These are phyloP conservation scores for Rhincodon typus DNA, from an alignment of 2,797 vertebrate species.

Conservation along the genomic window DNA sequence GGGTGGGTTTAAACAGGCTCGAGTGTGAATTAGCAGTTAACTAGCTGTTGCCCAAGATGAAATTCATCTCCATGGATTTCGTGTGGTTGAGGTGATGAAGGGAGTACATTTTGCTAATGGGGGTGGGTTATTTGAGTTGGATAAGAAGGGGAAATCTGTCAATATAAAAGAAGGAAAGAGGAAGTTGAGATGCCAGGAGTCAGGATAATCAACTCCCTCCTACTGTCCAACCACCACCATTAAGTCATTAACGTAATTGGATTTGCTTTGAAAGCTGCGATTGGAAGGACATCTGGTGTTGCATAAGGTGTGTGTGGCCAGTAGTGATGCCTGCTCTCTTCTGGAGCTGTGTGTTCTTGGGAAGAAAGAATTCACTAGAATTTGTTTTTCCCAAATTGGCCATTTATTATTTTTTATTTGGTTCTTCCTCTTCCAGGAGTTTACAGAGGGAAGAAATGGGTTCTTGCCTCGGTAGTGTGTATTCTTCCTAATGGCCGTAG, in stretches of 20 bases:
- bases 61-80: neutral
- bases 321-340: neutral
- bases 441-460: neutral
- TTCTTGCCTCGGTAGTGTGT: neutral
- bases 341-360: neutral
- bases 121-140: neutral
- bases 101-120: neutral
- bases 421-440: neutral
- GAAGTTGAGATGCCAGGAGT: neutral
- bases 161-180: neutral
- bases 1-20: too few relatives aligned
- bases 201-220: neutral
- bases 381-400: neutral
- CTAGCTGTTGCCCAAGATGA: neutral
- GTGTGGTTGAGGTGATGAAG: neutral
- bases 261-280: neutral
- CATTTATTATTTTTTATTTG: neutral
- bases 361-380: neutral
- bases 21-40: neutral
- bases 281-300: neutral
- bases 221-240: too few relatives aligned
- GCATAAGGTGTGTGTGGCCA: neutral
- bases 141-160: neutral
- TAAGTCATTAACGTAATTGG: neutral
- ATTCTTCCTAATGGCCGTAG: neutral